Evolutionary conservation across 2,888 invertebrate genomes (phyloP), one percentile per base, ranked within the genome.

Genomic region (Dysmachus trigonus): DNA sequence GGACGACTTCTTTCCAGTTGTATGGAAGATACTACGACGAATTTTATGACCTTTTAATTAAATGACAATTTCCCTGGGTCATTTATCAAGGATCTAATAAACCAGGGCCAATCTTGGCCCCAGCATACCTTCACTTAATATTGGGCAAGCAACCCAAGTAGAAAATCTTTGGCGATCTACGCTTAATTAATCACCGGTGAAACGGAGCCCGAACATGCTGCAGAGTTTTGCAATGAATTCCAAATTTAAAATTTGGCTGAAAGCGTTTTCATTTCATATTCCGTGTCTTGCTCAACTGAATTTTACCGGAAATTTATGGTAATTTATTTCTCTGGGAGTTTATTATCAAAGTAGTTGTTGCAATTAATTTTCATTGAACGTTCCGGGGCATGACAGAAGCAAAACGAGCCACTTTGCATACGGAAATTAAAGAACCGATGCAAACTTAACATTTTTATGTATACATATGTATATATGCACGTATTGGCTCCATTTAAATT

Each of bases 41-140:
- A 81, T 81, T 47, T 53, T 33, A 18, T 62, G 81, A 81, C n/a
- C 53, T 81, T 18, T 81, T 33, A 81, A 81, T 81, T 81, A 81
- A 81, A 81, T 31, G 53, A 18, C 53, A 53, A 81, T 62, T 62
- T 81, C 8, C 35, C 8, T 13, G 33, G 81, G 51, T 81, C 81
- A 81, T 81, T 81, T 81, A 62, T 81, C 81, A 81, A 47, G 13
- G 76, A 27, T 18, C 41, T 77, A 72, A 72, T 72, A 72, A 33
- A 1, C 33, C n/a, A n/a, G n/a, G n/a, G 31, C 41, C 8, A 41
- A 41, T 41, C 62, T 62, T 62, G 10, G 62, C 22, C 22, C 22
- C 22, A 8, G 62, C 62, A 62, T 10, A 62, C 62, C 62, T 62
- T 4, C 27, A 62, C 62, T 62, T 62, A 62, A 27, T 62, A 62